phyloP scores from a whole-genome alignment of 2,797 vertebrate species.

The Pseudochromis fuscus region DNA sequence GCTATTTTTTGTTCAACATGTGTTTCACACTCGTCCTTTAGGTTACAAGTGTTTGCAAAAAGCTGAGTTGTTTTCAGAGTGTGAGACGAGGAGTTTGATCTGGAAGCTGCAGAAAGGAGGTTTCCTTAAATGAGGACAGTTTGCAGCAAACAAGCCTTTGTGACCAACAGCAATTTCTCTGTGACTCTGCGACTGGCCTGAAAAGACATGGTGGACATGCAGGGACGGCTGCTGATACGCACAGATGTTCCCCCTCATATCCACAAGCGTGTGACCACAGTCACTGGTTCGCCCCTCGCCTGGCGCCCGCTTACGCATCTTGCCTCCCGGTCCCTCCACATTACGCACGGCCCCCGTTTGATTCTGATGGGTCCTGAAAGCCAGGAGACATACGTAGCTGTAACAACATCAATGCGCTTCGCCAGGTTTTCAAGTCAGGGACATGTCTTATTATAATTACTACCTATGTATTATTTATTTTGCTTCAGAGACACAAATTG shows the following conservation, averaged over 20 bases:
- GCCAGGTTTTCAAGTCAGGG: constrained; percentile 83
- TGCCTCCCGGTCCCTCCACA: constrained; percentile 69
- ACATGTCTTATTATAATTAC: constrained; percentile 82
- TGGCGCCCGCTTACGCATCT: constrained; percentile 62
- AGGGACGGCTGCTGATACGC: constrained; percentile 66
- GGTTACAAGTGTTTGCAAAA: neutral
- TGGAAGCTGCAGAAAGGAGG: constrained; percentile 14
- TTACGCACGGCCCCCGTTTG: constrained; percentile 73
- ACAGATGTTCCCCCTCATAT: constrained; percentile 84
- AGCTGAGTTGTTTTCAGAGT: neutral
- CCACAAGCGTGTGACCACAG: constrained; percentile 74
- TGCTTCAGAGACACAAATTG: constrained; percentile 61
- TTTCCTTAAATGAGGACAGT: constrained; percentile 13
- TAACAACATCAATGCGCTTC: constrained; percentile 86
- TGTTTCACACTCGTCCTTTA: neutral
- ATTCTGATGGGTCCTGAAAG: constrained; percentile 85
- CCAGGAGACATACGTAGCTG: constrained; percentile 79
- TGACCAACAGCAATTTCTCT: constrained; percentile 46
- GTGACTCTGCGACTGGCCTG: constrained; percentile 46
- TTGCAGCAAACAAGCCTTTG: constrained; percentile 28
- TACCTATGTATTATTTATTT: constrained; percentile 76
- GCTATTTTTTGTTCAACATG: neutral
- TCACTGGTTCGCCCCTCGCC: constrained; percentile 69
- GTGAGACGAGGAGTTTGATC: neutral
- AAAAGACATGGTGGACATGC: constrained; percentile 66